These are phyloP conservation scores for Penaeus japonicus DNA, from an alignment of 1,140 invertebrate genomes.

Conservation along the genomic window DNA sequence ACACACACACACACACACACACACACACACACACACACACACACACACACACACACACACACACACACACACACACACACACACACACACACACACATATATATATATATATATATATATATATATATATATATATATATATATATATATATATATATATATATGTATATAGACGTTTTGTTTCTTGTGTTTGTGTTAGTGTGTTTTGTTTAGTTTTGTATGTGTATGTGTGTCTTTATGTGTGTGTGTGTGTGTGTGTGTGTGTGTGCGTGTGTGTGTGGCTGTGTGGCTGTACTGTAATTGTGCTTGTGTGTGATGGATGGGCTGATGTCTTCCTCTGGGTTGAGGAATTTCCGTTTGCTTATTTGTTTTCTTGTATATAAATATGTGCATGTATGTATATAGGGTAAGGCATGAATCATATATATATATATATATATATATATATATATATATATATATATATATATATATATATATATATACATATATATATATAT, in stretches of 20 bases:
- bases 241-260: too few relatives aligned
- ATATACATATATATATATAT: background rate
- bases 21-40: background rate
- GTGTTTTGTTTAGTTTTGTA: background rate
- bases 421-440: constrained; percentile 6
- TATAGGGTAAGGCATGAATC: background rate
- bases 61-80: background rate
- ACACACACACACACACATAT: background rate
- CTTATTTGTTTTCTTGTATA: too few relatives aligned
- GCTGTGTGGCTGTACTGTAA: too few relatives aligned
- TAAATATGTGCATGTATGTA: too few relatives aligned
- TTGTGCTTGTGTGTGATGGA: too few relatives aligned
- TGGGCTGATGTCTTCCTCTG: too few relatives aligned
- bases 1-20: background rate
- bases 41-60: background rate
- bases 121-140: background rate
- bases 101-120: background rate
- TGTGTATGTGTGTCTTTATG: background rate
- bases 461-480: background rate
- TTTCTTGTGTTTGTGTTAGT: background rate
- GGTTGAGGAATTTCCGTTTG: too few relatives aligned
- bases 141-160: background rate
- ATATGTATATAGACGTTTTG: background rate
- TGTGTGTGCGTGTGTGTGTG: too few relatives aligned
- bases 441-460: constrained; percentile 1